Conservation (phyloP, 2,797 vertebrate genomes). For the Sebastes nivosus region DNA sequence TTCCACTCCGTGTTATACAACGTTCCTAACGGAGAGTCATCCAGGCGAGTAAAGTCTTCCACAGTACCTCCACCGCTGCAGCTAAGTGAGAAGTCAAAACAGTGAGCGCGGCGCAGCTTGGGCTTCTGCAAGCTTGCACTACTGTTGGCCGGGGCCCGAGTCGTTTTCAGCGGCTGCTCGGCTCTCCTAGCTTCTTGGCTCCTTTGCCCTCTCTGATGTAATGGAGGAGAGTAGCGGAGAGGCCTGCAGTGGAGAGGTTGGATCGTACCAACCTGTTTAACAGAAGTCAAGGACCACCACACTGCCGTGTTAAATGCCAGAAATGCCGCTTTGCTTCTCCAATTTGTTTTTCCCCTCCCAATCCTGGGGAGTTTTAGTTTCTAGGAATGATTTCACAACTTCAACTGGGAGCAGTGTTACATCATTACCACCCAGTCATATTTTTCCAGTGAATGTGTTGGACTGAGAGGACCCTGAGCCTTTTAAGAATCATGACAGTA, state of each 20-base stretch:
- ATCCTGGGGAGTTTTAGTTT: slow-evolving; percentile 43
- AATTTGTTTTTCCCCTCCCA: background rate
- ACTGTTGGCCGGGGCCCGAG: slow-evolving; percentile 46
- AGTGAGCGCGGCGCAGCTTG: slow-evolving; percentile 23
- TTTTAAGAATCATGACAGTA: slow-evolving; percentile 23
- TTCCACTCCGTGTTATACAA: slow-evolving; percentile 67
- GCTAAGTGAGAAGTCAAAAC: slow-evolving; percentile 67
- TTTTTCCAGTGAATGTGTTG: slow-evolving; percentile 49
- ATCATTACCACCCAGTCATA: slow-evolving; percentile 53
- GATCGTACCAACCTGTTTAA: slow-evolving; percentile 65
- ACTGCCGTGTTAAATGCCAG: slow-evolving; percentile 26
- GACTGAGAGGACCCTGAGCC: slow-evolving; percentile 8
- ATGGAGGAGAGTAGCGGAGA: slow-evolving; percentile 60
- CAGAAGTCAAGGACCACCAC: slow-evolving; percentile 61
- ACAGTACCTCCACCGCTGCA: slow-evolving; percentile 45
- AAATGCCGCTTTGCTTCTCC: slow-evolving; percentile 23
- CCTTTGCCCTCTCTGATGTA: slow-evolving; percentile 67
- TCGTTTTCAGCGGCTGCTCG: slow-evolving; percentile 50
- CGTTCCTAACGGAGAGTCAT: slow-evolving; percentile 48
- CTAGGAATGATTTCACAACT: slow-evolving; percentile 61
- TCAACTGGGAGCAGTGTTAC: slow-evolving; percentile 51
- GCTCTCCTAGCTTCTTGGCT: slow-evolving; percentile 66
- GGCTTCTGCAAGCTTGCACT: slow-evolving; percentile 69
- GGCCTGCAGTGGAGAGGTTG: slow-evolving; percentile 27
- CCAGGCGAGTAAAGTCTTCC: slow-evolving; percentile 71